phyloP scores from a whole-genome alignment of 2,113 vertebrate species.

The Lipophrys pholis region DNA sequence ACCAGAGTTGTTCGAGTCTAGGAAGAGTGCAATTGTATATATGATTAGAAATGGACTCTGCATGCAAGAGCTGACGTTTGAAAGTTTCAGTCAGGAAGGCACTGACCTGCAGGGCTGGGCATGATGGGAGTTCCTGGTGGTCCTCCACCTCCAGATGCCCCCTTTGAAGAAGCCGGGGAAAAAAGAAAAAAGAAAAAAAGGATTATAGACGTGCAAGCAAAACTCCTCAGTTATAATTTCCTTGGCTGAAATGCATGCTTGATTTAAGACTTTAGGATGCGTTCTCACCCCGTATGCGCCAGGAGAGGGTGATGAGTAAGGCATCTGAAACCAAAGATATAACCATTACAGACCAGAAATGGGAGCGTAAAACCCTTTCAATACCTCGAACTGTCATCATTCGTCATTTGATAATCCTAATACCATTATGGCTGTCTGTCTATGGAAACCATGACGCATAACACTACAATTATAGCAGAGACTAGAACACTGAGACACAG shows the following conservation, averaged over 20 bases:
- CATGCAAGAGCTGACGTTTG: background rate
- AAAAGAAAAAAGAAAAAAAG: no score
- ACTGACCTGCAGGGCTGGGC: constrained; percentile 96
- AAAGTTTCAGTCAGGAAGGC: background rate
- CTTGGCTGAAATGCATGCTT: background rate
- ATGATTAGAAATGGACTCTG: background rate
- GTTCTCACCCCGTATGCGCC: constrained; percentile 96
- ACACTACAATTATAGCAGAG: constrained; percentile 74
- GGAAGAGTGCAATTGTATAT: constrained; percentile 19
- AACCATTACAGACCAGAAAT: constrained; percentile 61
- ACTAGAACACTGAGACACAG: constrained; percentile 49
- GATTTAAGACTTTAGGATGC: constrained; percentile 3
- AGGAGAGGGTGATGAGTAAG: constrained; percentile 97
- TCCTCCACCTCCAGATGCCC: constrained; percentile 94
- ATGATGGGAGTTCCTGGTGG: constrained; percentile 99
- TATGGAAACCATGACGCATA: constrained; percentile 72
- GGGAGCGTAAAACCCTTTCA: constrained; percentile 50
- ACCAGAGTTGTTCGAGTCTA: constrained; percentile 99
- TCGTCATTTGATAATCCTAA: constrained; percentile 67
- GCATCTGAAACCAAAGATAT: constrained; percentile 88
- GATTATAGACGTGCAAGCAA: constrained; percentile 1
- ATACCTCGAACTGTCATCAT: constrained; percentile 65
- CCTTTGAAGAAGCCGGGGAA: constrained; percentile 80
- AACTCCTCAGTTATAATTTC: background rate
- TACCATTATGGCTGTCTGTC: constrained; percentile 62